Base-by-base conservation (phyloP, 1,140 invertebrate genomes). In the Hypsibius dujardini region DNA sequence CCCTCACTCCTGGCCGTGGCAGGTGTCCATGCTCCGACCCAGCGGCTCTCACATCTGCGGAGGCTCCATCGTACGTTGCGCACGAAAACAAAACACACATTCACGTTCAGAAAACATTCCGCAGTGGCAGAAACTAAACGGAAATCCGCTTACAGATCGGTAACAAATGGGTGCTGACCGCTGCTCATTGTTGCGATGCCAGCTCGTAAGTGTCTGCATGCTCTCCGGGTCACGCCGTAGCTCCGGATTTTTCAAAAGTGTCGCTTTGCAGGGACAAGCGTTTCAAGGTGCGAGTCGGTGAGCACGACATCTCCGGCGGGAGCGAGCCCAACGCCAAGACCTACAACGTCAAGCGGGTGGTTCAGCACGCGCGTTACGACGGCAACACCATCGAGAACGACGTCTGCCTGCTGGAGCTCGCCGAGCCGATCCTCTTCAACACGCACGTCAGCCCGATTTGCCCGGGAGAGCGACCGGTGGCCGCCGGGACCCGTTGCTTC, bases 251-350 rank as follows among this genome's bases (percentile, higher is more conserved):
- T 28, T 28, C 28, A 28, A 28, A 28, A 28, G 28, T 28, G 28
- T 28, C 28, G 7, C 50, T 56, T n/a, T 56, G 7, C 50, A 56
- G 7, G 50, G 50, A 56, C 28, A 28, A 28, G 28, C 28, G n/a
- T 56, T 56, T 12, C 50, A 56, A 56, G 50, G 50, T 56, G 7
- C 50, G 50, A 56, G 50, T 56, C n/a, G 50, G 50, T 7, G 50
- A 7, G 50, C 50, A 56, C n/a, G n/a, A 12, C n/a, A n/a, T 56
- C 50, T 12, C 7, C n/a, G 50, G 7, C 50, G n/a, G 7, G 7
- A 56, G n/a, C 50, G 50, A 56, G 50, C 50, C 50, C 50, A 12
- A 56, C n/a, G 50, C 50, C 50, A 56, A n/a, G n/a, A 56, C 50
- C n/a, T 56, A 56, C n/a, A n/a, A 56, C 50, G 50, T n/a, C n/a